Evolutionary conservation across 2,113 vertebrate species (phyloP).

Genomic region (Stictonetta naevosa): DNA sequence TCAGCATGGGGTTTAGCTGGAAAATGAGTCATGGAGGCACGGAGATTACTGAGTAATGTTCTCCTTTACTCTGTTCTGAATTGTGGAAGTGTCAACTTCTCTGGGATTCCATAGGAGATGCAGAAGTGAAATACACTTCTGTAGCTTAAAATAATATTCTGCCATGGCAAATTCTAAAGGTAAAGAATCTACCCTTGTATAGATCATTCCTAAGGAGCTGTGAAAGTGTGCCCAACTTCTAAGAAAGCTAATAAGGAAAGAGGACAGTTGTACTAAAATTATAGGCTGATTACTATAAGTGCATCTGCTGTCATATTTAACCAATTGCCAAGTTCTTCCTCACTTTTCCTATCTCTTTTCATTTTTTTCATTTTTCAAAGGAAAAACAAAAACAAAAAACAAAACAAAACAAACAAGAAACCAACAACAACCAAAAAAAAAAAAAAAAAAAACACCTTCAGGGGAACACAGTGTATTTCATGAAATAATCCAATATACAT

Average conservation of each 20-base stretch:
- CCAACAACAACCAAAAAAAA: neutral
- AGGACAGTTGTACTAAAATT: neutral
- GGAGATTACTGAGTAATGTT: neutral
- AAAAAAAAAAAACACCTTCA: neutral
- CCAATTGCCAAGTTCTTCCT: neutral
- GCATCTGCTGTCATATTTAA: neutral
- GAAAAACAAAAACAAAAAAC: neutral
- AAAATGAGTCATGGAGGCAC: neutral
- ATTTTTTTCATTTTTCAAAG: neutral
- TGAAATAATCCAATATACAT: neutral
- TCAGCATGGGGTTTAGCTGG: neutral
- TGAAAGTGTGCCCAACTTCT: neutral
- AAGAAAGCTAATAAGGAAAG: neutral
- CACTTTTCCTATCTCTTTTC: neutral
- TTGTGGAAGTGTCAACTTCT: neutral
- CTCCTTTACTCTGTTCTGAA: neutral
- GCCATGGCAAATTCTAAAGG: neutral
- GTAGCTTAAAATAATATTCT: neutral
- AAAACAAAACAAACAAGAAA: neutral
- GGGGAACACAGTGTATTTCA: neutral
- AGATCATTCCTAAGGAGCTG: neutral
- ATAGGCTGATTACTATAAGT: neutral
- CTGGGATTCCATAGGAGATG: neutral
- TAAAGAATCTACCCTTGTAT: neutral
- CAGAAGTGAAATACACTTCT: neutral